phyloP scores from a whole-genome alignment of 2,888 invertebrate species.

The Rotaria macrura region DNA sequence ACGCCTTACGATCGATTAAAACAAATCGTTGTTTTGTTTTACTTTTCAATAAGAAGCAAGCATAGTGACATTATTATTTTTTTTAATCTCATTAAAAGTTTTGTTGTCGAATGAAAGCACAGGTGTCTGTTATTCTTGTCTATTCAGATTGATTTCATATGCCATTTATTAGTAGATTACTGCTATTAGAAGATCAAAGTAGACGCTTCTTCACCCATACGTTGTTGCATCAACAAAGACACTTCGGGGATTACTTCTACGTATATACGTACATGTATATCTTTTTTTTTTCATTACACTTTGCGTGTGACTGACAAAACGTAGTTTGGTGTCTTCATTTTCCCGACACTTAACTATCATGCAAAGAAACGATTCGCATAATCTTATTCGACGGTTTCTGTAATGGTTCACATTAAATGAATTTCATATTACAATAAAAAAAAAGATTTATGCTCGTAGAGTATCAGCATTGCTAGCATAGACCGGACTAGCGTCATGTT shows the following conservation, averaged over 20 bases:
- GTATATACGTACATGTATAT: too few species aligned
- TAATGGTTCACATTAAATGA: neutral
- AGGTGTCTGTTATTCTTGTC: neutral
- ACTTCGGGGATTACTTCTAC: neutral
- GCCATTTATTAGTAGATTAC: constrained; percentile 3
- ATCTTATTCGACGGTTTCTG: neutral
- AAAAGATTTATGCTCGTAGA: too few species aligned
- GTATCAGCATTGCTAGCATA: too few species aligned
- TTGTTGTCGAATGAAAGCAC: neutral
- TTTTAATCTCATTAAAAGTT: neutral
- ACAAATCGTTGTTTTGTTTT: neutral
- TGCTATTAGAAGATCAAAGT: neutral
- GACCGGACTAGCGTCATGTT: too few species aligned
- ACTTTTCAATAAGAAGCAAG: neutral
- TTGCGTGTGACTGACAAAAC: neutral
- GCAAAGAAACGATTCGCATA: neutral
- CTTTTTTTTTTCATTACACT: neutral
- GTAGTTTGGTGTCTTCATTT: neutral
- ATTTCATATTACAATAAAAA: neutral
- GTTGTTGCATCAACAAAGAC: neutral
- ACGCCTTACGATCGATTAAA: neutral
- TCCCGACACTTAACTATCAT: neutral
- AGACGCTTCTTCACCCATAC: neutral
- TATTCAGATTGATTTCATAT: neutral
- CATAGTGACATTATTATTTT: neutral